phyloP scores from a whole-genome alignment of 2,888 invertebrate species.

The Epistrophe grossulariae region DNA sequence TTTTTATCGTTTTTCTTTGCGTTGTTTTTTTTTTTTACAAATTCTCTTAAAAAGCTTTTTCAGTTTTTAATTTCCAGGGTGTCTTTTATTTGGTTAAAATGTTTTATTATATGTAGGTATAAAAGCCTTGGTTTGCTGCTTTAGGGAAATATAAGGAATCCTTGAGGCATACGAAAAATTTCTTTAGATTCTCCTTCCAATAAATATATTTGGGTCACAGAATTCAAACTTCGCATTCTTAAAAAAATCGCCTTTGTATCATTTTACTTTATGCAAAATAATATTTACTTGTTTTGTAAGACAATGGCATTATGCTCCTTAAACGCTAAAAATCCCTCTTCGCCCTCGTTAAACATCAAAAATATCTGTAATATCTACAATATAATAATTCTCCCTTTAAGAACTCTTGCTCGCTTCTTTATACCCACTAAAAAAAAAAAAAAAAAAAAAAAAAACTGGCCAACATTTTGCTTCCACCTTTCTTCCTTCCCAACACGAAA shows the following conservation, averaged over 20 bases:
- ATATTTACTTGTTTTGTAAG: neutral
- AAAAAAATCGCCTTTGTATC: neutral
- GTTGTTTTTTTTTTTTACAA: neutral
- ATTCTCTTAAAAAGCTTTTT: neutral
- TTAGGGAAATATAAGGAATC: neutral
- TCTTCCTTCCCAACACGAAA: neutral
- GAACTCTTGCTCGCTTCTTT: neutral
- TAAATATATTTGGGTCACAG: neutral
- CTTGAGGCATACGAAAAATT: neutral
- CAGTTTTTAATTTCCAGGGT: constrained; percentile 6
- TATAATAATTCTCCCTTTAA: neutral
- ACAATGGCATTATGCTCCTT: neutral
- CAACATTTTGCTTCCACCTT: neutral
- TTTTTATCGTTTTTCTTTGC: constrained; percentile 33
- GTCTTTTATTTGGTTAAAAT: constrained; percentile 20
- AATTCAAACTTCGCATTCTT: neutral
- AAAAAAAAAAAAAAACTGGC: neutral
- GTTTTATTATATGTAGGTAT: too few species aligned
- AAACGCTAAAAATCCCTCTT: neutral
- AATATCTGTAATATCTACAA: neutral
- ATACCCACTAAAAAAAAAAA: too few species aligned
- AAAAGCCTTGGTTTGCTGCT: neutral
- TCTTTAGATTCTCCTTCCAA: neutral
- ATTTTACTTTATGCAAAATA: neutral
- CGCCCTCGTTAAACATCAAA: neutral